Evolutionary conservation across 2,113 vertebrate species (phyloP), one percentile per base, ranked within the genome.

Genomic region (Grammomys surdaster): DNA sequence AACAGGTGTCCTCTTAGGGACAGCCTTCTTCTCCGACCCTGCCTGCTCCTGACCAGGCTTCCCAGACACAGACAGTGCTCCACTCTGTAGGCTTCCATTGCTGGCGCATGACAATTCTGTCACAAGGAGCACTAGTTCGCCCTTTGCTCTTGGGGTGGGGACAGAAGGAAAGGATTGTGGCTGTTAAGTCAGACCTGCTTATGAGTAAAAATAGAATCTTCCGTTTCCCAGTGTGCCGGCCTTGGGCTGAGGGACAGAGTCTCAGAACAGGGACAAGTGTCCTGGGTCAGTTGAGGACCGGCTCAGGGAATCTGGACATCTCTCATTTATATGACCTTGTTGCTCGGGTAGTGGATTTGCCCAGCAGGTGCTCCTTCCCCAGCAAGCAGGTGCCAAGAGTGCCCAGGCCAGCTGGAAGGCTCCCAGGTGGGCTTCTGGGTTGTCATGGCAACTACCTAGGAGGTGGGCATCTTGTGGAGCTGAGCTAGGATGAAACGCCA

Each of bases 361-460:
- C 58, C 48, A 6, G 9, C 36, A 9, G 2, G 19, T 0, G 0
- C 19, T 40, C 22, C 0, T 8, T 40, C 7, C 4, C 20, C 43
- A 54, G 17, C 56, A 51, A 51, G 60, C 17, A 51, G 58, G 60
- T 19, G 26, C 86, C 33, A 81, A 77, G 31, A 63, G 93, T 11
- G 1, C 20, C 86, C 89, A 63, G 56, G 54, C 56, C 75, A 14
- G 48, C 72, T 48, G 88, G 67, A 80, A 87, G 0, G 13, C 43
- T 67, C 88, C n/a, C 0, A 5, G 43, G 40, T 7, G 65, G 88
- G 56, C 92, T 86, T 84, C 40, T 43, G 63, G 33, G 67, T 94
- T 82, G 60, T 90, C n/a, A 86, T 33, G 73, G 85, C 85, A 75
- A 92, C 48, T n/a, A 26, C 56, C 69, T 67, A 9, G 67, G 94